Conservation (phyloP, 1,140 invertebrate genomes). For the Liolophura sinensis region DNA sequence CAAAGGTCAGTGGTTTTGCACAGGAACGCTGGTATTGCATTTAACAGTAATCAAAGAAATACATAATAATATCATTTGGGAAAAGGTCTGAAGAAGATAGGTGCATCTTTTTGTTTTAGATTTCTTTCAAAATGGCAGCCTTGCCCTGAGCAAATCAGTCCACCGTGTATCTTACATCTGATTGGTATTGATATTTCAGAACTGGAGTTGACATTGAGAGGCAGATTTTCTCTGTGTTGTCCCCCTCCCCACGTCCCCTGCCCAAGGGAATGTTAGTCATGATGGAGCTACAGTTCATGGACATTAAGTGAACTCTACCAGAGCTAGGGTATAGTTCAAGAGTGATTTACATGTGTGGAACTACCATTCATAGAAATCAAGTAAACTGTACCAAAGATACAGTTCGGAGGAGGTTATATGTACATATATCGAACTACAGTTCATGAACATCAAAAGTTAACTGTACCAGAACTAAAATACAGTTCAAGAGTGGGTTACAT, state of each 20-base stretch:
- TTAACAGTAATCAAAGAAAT: no score
- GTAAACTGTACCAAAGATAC: no score
- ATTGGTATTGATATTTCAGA: slow-evolving; percentile 64
- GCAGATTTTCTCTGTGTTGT: slow-evolving; percentile 84
- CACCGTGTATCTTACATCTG: slow-evolving; percentile 11
- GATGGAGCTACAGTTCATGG: slow-evolving; percentile 48
- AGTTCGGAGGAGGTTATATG: no score
- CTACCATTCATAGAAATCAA: no score
- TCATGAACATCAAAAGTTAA: slow-evolving; percentile 62
- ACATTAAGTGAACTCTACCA: slow-evolving; percentile 29
- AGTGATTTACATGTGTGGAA: no score
- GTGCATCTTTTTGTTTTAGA: slow-evolving; percentile 6
- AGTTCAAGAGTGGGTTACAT: no score
- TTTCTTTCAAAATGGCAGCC: slow-evolving; percentile 8
- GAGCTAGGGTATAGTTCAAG: no score
- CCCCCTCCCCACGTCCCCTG: slow-evolving; percentile 87
- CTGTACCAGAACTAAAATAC: slow-evolving; percentile 3
- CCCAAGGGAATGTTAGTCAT: slow-evolving; percentile 67
- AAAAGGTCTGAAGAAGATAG: no score
- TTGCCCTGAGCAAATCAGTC: no score
- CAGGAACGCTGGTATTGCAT: no score
- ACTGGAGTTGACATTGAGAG: slow-evolving; percentile 88
- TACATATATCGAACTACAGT: slow-evolving; percentile 21
- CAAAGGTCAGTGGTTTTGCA: no score
- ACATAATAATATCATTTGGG: not conserved